These are phyloP conservation scores for Papilio gigon DNA, from an alignment of 2,888 invertebrate species.

Conservation along the genomic window DNA sequence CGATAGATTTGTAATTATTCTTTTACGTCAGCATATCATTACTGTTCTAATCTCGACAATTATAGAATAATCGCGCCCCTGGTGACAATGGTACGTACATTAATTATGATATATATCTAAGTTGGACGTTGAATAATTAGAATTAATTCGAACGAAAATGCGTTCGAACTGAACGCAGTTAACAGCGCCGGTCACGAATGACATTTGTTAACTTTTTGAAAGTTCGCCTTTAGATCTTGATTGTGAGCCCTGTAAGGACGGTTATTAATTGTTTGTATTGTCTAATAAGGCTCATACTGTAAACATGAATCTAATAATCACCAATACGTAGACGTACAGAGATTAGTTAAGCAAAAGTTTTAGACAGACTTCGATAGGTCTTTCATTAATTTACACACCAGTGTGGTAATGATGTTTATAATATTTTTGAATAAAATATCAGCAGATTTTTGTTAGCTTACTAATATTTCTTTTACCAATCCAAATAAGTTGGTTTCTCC, in stretches of 20 bases:
- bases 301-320: background rate
- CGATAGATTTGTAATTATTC: constrained; percentile 34
- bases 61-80: constrained; percentile 48
- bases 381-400: no score
- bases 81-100: constrained; percentile 49
- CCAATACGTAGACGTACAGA: no score
- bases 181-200: constrained; percentile 36
- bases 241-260: constrained; percentile 24
- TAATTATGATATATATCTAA: constrained; percentile 54
- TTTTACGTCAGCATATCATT: constrained; percentile 38
- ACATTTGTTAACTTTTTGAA: constrained; percentile 41
- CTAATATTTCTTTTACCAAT: no score
- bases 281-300: background rate
- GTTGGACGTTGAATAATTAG: constrained; percentile 49
- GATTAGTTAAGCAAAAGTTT: no score
- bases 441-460: no score
- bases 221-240: constrained; percentile 27
- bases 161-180: constrained; percentile 19
- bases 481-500: no score
- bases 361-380: no score
- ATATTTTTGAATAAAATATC: no score
- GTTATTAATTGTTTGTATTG: constrained; percentile 16
- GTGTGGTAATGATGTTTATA: no score
- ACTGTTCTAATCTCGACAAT: constrained; percentile 34
- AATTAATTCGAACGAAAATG: constrained; percentile 39